These are phyloP conservation scores for Torymus auratus DNA, from an alignment of 2,888 invertebrate genomes.

Conservation along the genomic window DNA sequence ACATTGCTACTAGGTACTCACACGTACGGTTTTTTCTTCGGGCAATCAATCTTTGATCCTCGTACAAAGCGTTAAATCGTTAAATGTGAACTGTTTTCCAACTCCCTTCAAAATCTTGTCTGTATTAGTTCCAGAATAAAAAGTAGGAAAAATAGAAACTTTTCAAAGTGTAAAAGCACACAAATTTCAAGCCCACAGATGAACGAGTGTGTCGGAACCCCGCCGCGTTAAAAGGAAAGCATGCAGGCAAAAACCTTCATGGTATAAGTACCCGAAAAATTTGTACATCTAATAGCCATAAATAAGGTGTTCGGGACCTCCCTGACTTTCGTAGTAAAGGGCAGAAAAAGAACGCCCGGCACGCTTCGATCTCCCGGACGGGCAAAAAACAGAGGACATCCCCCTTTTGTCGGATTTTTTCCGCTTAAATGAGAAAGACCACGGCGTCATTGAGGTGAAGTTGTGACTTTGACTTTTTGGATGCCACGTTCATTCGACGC, in stretches of 20 bases:
- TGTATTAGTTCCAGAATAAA: too few relatives aligned
- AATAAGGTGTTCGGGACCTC: slow-evolving; percentile 41
- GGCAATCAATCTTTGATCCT: too few relatives aligned
- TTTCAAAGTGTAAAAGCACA: too few relatives aligned
- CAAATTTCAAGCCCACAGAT: neutral
- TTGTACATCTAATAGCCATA: slow-evolving; percentile 39
- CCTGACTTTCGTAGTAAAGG: slow-evolving; percentile 38
- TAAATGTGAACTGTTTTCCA: too few relatives aligned
- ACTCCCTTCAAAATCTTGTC: too few relatives aligned
- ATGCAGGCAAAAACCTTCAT: slow-evolving; percentile 2
- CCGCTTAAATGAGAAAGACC: slow-evolving; percentile 16
- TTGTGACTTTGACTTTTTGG: slow-evolving; percentile 41
- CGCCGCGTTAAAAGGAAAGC: neutral
- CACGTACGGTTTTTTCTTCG: too few relatives aligned
- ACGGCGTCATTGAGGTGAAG: slow-evolving; percentile 17
- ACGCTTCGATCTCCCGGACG: too few relatives aligned
- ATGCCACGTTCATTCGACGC: slow-evolving; percentile 9
- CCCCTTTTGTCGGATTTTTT: slow-evolving; percentile 19
- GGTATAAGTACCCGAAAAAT: slow-evolving; percentile 23
- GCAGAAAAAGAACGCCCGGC: slow-evolving; percentile 10
- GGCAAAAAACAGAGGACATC: slow-evolving; percentile 11
- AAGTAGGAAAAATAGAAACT: too few relatives aligned
- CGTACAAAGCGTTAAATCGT: too few relatives aligned
- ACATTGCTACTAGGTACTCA: too few relatives aligned
- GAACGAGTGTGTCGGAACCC: neutral